Percentiles rank a stretch among this genome's conserved stretches.
Conservation (phyloP, 2,113 vertebrate species). For the Axis porcinus region DNA sequence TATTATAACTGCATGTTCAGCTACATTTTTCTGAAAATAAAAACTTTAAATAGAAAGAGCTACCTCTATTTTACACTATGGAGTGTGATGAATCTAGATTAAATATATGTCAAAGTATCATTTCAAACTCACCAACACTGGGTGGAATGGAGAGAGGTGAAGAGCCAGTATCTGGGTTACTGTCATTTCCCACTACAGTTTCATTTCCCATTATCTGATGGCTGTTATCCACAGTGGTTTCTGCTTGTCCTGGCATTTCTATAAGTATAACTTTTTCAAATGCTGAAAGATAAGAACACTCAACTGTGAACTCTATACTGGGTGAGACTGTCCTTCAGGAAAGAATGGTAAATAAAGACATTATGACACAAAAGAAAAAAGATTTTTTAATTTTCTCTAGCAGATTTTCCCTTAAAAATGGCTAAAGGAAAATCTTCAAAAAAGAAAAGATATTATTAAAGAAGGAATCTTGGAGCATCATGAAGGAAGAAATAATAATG, state of each 20-base stretch:
- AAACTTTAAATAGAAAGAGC: constrained; percentile 5
- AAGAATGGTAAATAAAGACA: constrained; percentile 11
- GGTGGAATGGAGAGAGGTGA: not conserved
- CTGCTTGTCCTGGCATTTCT: not conserved
- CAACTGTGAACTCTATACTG: not conserved
- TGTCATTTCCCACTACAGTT: not conserved
- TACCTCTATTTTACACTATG: not conserved
- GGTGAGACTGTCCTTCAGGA: not conserved
- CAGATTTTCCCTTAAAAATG: not conserved
- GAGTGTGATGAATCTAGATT: not conserved
- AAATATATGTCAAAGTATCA: not conserved
- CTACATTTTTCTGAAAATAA: constrained; percentile 29
- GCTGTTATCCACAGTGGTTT: not conserved
- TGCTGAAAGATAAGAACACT: constrained; percentile 35
- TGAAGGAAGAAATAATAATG: not conserved
- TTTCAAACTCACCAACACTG: not conserved
- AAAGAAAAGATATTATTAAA: constrained; percentile 4
- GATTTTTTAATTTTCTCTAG: not conserved
- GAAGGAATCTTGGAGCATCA: not conserved
- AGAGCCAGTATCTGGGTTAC: not conserved
- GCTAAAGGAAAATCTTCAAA: not conserved
- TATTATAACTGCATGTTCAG: not conserved
- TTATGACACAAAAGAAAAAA: not conserved
- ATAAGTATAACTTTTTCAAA: not conserved
- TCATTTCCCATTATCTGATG: not conserved